Conservation (phyloP, 92 coral and sea anemone species). For the Hydrozoanthus gracilis region DNA sequence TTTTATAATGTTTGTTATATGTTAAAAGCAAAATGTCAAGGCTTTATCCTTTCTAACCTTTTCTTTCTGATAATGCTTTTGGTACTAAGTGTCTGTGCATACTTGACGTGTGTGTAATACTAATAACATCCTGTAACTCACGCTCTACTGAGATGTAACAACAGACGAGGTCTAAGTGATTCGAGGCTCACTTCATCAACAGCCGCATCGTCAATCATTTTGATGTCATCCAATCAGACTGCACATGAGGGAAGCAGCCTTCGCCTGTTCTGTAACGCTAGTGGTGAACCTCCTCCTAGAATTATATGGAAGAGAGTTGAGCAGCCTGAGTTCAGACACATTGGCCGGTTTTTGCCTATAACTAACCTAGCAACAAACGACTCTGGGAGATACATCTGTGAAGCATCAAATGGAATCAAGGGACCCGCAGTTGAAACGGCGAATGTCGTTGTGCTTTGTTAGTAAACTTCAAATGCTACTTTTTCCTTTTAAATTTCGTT, state of each 20-base stretch:
- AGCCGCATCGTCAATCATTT: conserved; percentile 11
- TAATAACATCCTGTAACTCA: too few species aligned
- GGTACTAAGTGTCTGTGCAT: too few species aligned
- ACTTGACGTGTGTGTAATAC: too few species aligned
- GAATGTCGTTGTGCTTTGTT: conserved; percentile 27
- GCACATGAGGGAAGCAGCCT: not conserved
- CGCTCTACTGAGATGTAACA: too few species aligned
- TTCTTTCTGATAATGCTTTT: too few species aligned
- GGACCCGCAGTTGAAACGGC: not conserved
- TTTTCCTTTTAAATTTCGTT: not conserved
- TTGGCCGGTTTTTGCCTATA: not conserved
- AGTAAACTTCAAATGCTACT: not conserved
- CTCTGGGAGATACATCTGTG: conserved; percentile 28
- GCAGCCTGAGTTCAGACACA: conserved; percentile 1
- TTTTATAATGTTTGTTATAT: too few species aligned
- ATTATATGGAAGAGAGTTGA: conserved; percentile 26
- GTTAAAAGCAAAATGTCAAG: too few species aligned
- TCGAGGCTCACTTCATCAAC: conserved; percentile 1
- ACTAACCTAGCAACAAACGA: not conserved
- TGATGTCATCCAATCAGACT: conserved; percentile 13
- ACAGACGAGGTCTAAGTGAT: too few species aligned
- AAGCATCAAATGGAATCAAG: conserved; percentile 19
- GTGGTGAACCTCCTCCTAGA: conserved; percentile 12
- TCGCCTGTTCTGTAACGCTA: conserved; percentile 35
- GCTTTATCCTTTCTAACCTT: too few species aligned